Evolutionary conservation across 2,797 vertebrate species (phyloP).

Genomic region (Chanos chanos): DNA sequence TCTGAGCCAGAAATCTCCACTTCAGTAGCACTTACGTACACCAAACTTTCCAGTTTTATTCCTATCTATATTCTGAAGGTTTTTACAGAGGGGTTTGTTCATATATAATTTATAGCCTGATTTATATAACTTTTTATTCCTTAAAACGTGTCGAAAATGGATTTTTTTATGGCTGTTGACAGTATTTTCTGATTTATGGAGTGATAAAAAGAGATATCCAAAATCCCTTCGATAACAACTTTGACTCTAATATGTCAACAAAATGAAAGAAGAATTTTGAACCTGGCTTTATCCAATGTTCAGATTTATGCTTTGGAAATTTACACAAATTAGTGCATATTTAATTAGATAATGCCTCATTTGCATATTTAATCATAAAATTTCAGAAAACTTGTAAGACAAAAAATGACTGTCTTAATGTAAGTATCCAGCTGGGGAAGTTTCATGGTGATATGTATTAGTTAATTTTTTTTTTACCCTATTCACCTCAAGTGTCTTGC

Average conservation of each 20-base stretch:
- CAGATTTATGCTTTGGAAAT: neutral
- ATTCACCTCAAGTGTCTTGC: too few species aligned
- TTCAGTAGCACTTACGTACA: neutral
- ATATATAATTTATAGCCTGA: slow-evolving; percentile 3
- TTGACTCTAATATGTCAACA: neutral
- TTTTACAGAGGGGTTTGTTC: neutral
- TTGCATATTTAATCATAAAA: neutral
- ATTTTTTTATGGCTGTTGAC: neutral
- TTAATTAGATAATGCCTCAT: neutral
- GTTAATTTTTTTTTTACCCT: too few species aligned
- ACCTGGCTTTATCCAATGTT: neutral
- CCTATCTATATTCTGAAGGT: neutral
- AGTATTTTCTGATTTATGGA: neutral
- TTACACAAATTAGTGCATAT: neutral
- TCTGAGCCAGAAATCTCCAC: too few species aligned
- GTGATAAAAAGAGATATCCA: neutral
- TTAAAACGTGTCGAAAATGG: neutral
- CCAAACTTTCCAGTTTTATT: neutral
- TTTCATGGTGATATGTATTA: too few species aligned
- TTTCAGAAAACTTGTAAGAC: neutral
- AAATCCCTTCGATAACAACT: neutral
- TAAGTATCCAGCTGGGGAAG: neutral
- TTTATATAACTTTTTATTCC: too few species aligned
- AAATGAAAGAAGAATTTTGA: neutral
- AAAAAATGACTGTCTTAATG: neutral